phyloP scores from a whole-genome alignment of 2,113 vertebrate species.

The Mesocricetus auratus region DNA sequence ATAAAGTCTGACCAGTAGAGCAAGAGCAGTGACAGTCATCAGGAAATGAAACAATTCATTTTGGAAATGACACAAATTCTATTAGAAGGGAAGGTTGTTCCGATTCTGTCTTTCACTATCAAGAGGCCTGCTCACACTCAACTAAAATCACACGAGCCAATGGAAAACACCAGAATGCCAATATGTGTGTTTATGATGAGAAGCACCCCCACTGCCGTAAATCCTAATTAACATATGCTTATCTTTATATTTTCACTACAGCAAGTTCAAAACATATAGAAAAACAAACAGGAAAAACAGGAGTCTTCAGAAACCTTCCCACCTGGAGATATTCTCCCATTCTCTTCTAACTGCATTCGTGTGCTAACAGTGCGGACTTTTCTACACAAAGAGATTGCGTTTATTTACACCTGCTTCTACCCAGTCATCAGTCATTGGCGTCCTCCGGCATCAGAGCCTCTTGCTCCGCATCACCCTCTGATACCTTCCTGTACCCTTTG shows the following conservation, averaged over 20 bases:
- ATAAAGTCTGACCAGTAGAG: neutral
- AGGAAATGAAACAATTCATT: neutral
- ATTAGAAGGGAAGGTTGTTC: neutral
- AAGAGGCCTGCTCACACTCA: neutral
- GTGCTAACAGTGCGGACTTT: neutral
- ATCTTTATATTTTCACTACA: neutral
- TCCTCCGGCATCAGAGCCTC: neutral
- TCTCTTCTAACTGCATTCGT: neutral
- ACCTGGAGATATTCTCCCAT: neutral
- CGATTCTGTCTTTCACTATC: neutral
- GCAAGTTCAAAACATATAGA: neutral
- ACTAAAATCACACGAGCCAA: neutral
- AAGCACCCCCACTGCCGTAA: neutral
- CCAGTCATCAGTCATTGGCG: neutral
- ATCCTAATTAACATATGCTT: neutral
- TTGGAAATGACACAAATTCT: neutral
- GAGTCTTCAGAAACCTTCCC: conserved; percentile 18
- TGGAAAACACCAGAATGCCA: neutral
- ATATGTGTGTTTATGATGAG: neutral
- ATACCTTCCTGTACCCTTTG: neutral
- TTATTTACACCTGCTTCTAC: neutral
- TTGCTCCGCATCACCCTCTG: neutral
- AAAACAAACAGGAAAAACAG: neutral
- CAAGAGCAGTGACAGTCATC: neutral
- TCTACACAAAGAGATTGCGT: neutral